Conservation (phyloP, 2,888 invertebrate species). For the Lasioglossum vierecki region DNA sequence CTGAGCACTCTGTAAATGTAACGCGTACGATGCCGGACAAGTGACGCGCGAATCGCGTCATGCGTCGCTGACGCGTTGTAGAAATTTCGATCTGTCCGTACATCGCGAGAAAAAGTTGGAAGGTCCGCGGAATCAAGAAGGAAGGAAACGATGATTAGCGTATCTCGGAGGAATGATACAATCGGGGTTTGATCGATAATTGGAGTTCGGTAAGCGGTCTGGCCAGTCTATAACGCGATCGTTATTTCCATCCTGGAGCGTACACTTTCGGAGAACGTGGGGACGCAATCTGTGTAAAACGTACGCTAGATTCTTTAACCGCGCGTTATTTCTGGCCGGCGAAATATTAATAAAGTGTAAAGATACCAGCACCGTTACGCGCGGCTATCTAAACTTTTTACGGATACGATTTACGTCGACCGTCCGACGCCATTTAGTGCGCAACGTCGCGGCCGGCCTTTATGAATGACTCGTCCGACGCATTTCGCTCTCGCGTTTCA, state of each 20-base stretch:
- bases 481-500: background rate
- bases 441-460: background rate
- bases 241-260: slow-evolving; percentile 65
- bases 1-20: too few species aligned
- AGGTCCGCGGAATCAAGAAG: background rate
- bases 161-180: background rate
- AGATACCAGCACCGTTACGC: slow-evolving; percentile 49
- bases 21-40: too few species aligned
- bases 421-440: slow-evolving; percentile 15
- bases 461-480: slow-evolving; percentile 33
- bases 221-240: slow-evolving; percentile 57
- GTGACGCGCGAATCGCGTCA: too few species aligned
- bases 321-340: slow-evolving; percentile 62
- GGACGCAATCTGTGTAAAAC: slow-evolving; percentile 48
- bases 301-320: slow-evolving; percentile 61
- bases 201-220: slow-evolving; percentile 30
- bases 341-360: slow-evolving; percentile 72
- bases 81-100: background rate
- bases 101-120: background rate
- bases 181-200: background rate
- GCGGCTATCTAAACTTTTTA: slow-evolving; percentile 52
- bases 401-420: slow-evolving; percentile 40
- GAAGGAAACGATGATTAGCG: background rate
- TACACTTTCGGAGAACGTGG: slow-evolving; percentile 45
- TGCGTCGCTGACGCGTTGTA: background rate